These are phyloP conservation scores for Ceriagrion tenellum DNA, from an alignment of 2,888 invertebrate genomes.

Conservation along the genomic window DNA sequence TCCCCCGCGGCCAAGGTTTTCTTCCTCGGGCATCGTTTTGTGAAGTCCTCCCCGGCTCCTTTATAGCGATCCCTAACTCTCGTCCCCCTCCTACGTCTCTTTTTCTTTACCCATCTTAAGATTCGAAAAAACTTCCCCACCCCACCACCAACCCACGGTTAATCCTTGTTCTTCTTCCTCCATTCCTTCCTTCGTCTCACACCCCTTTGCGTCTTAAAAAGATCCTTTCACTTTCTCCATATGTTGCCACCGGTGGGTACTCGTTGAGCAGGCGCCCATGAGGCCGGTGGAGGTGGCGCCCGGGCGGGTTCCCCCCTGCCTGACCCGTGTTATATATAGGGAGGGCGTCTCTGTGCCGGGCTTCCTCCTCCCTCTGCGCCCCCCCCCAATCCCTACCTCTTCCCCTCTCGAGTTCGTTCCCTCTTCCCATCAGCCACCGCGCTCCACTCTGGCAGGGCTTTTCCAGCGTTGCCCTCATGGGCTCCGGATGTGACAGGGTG, in stretches of 20 bases:
- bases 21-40: slow-evolving; percentile 24
- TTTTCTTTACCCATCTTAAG: neutral
- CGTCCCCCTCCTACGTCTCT: neutral
- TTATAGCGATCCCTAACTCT: neutral
- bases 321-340: slow-evolving; percentile 3
- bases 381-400: no score
- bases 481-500: neutral
- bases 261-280: slow-evolving; percentile 68
- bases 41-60: neutral
- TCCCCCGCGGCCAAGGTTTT: neutral
- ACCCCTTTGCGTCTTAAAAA: slow-evolving; percentile 36
- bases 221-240: slow-evolving; percentile 70
- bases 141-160: neutral
- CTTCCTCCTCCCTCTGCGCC: neutral
- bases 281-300: slow-evolving; percentile 63
- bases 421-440: neutral
- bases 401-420: neutral
- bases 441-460: neutral
- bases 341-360: neutral
- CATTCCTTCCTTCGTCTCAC: slow-evolving; percentile 70
- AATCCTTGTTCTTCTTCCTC: slow-evolving; percentile 61
- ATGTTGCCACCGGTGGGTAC: slow-evolving; percentile 72
- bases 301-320: neutral
- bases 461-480: neutral
- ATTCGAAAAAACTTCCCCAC: neutral